Evolutionary conservation across 1,140 invertebrate genomes (phyloP).

Genomic region (Bombyx mandarina): DNA sequence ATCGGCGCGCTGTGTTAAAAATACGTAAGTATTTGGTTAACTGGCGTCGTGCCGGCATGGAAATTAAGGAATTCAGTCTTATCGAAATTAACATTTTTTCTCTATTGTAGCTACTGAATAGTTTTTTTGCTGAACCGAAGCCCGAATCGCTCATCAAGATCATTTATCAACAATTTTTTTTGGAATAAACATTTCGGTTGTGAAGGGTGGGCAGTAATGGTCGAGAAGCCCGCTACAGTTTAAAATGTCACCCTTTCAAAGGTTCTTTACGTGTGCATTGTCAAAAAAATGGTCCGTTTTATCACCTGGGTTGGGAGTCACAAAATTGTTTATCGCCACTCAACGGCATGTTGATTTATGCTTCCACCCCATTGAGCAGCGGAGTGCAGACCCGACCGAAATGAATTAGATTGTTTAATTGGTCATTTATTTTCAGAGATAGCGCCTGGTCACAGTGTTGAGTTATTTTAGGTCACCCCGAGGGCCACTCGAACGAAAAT

Average conservation of each 20-base stretch:
- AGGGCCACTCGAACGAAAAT: slow-evolving; percentile 34
- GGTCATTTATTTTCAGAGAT: slow-evolving; percentile 67
- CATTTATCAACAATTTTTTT: slow-evolving; percentile 63
- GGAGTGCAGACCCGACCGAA: slow-evolving; percentile 28
- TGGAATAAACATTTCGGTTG: slow-evolving; percentile 35
- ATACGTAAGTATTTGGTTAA: slow-evolving; percentile 37
- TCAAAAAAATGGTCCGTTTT: slow-evolving; percentile 59
- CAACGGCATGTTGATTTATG: slow-evolving; percentile 67
- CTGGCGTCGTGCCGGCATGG: slow-evolving; percentile 29
- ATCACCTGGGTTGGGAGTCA: slow-evolving; percentile 66
- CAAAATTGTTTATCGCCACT: slow-evolving; percentile 68
- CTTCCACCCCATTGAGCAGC: slow-evolving; percentile 47
- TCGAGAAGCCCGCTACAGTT: slow-evolving; percentile 55
- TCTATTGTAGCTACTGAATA: slow-evolving; percentile 36
- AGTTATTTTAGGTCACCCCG: slow-evolving; percentile 41
- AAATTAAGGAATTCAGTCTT: slow-evolving; percentile 34
- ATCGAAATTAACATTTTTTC: slow-evolving; percentile 34
- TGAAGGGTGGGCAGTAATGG: slow-evolving; percentile 58
- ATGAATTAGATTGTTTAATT: slow-evolving; percentile 69
- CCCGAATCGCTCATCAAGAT: slow-evolving; percentile 37
- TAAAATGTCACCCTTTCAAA: slow-evolving; percentile 66
- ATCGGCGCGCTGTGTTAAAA: slow-evolving; percentile 44
- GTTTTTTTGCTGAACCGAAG: slow-evolving; percentile 31
- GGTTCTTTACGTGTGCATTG: slow-evolving; percentile 36
- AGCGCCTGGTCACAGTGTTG: slow-evolving; percentile 38